Evolutionary conservation across 2,888 invertebrate genomes (phyloP).

Genomic region (Epiblema foenella): DNA sequence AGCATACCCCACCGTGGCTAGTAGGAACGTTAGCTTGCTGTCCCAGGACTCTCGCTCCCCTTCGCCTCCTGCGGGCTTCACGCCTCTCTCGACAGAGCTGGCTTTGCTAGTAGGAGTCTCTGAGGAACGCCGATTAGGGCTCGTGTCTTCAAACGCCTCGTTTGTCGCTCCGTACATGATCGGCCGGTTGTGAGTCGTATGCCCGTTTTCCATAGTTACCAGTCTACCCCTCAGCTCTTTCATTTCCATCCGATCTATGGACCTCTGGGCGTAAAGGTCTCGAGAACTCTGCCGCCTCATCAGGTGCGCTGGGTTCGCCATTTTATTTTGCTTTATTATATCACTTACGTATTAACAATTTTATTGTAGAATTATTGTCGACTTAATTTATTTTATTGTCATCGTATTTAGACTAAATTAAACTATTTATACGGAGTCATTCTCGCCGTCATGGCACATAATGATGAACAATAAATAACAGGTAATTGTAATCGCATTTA

Average conservation of each 20-base stretch:
- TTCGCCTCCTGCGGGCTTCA: conserved; percentile 89
- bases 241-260: conserved; percentile 93
- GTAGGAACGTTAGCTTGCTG: conserved; percentile 94
- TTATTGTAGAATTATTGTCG: conserved; percentile 50
- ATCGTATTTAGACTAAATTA: conserved; percentile 47
- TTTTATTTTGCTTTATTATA: conserved; percentile 63
- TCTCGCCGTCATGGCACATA: conserved; percentile 75
- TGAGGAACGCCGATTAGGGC: conserved; percentile 73
- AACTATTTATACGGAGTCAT: conserved; percentile 59
- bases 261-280: conserved; percentile 92
- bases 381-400: conserved; percentile 57
- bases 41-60: conserved; percentile 96
- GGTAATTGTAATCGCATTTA: conserved; percentile 56
- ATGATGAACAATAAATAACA: conserved; percentile 66
- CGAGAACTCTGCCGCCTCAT: conserved; percentile 95
- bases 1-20: conserved; percentile 97
- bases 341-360: conserved; percentile 34
- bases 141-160: conserved; percentile 88
- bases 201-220: conserved; percentile 89
- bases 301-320: conserved; percentile 96
- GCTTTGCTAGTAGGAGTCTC: conserved; percentile 85
- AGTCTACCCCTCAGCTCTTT: conserved; percentile 93
- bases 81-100: conserved; percentile 86
- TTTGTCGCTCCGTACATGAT: conserved; percentile 94
- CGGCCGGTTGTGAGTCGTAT: conserved; percentile 73